phyloP scores from a whole-genome alignment of 64 coral and sea anemone species.

The Orbicella faveolata region DNA sequence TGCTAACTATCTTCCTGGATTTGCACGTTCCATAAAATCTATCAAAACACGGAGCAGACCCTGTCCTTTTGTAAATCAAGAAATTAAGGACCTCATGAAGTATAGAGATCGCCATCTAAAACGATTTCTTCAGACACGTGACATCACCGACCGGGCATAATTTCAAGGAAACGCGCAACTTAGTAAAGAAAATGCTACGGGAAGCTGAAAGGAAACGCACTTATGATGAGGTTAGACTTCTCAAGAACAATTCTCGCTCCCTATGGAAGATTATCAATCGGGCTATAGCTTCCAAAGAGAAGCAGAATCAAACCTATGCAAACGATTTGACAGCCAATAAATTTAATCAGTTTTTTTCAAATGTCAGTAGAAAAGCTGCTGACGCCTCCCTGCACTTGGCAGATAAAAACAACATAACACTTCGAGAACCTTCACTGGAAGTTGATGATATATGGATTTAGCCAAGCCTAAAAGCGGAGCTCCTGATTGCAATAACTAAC shows the following conservation, averaged over 20 bases:
- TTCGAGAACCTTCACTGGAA: background rate
- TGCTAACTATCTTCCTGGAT: no score
- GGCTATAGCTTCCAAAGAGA: constrained; percentile 13
- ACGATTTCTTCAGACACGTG: background rate
- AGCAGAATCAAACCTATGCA: constrained; percentile 22
- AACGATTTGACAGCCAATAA: constrained; percentile 51
- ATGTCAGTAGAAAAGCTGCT: constrained; percentile 7
- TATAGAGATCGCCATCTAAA: background rate
- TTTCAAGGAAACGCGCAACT: constrained; percentile 6
- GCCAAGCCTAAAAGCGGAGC: no score
- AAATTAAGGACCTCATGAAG: constrained; percentile 60
- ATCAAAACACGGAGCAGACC: background rate
- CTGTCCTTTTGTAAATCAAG: constrained; percentile 57
- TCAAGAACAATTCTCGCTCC: background rate
- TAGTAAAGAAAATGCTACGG: constrained; percentile 19
- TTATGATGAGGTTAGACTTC: background rate
- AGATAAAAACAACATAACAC: background rate
- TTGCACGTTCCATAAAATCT: no score
- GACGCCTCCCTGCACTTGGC: background rate
- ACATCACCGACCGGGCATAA: background rate
- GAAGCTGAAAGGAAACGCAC: constrained; percentile 34
- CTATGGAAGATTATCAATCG: constrained; percentile 47
- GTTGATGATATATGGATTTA: no score
- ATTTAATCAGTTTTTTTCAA: constrained; percentile 14
- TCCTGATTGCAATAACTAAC: no score